These are phyloP conservation scores for Seira sanloemensis DNA, from an alignment of 2,888 invertebrate species.

Conservation along the genomic window DNA sequence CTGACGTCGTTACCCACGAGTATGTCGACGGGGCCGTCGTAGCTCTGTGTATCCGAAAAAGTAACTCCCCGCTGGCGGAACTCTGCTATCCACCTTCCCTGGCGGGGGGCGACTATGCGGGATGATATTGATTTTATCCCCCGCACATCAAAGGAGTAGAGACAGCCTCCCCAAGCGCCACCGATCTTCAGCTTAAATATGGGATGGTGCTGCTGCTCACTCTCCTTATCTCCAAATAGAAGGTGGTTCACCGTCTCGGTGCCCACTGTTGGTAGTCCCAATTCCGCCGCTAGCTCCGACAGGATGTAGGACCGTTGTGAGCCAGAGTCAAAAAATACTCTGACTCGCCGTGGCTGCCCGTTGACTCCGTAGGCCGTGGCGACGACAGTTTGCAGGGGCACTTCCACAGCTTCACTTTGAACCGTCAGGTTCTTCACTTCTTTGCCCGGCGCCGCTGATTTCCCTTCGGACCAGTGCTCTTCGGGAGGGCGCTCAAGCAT, in stretches of 20 bases:
- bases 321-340: conserved; percentile 71
- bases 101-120: not conserved
- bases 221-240: conserved; percentile 71
- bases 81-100: not conserved
- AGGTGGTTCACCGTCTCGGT: conserved; percentile 62
- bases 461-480: too few relatives aligned
- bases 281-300: conserved; percentile 54
- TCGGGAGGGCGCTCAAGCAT: too few relatives aligned
- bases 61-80: not conserved
- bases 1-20: conserved; percentile 12
- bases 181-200: too few relatives aligned
- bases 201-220: too few relatives aligned
- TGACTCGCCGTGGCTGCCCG: conserved; percentile 43
- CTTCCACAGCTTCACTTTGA: not conserved
- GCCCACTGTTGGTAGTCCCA: conserved; percentile 65
- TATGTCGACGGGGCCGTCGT: not conserved
- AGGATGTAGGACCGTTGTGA: conserved; percentile 72
- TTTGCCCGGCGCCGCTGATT: too few relatives aligned
- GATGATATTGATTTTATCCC: too few relatives aligned
- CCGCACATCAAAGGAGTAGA: too few relatives aligned
- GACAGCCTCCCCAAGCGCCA: too few relatives aligned
- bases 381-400: conserved; percentile 68
- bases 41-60: not conserved
- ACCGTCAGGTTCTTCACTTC: too few relatives aligned
- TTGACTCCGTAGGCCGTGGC: conserved; percentile 62